Percentiles rank a stretch among this genome's conserved stretches.
Evolutionary conservation across 1,140 invertebrate genomes (phyloP).

Genomic region (Leptopilina boulardi): DNA sequence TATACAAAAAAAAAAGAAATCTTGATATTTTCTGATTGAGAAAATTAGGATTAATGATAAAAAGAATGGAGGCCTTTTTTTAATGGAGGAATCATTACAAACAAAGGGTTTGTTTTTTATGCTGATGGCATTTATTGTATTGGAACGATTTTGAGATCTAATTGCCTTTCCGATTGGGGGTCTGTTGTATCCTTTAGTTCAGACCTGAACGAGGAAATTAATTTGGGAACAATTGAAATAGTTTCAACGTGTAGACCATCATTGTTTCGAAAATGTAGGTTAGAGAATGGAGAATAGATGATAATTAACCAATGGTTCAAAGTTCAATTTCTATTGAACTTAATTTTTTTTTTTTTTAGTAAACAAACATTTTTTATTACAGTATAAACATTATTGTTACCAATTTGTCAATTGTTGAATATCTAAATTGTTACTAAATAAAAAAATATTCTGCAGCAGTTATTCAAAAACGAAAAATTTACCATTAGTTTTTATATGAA

Average conservation of each 20-base stretch:
- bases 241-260: slow-evolving; percentile 15
- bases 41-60: background rate
- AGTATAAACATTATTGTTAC: too few species aligned
- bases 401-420: background rate
- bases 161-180: slow-evolving; percentile 14
- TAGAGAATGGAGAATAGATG: slow-evolving; percentile 5
- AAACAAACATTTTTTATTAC: background rate
- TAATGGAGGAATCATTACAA: background rate
- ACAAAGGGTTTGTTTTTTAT: background rate
- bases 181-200: slow-evolving; percentile 15
- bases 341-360: background rate
- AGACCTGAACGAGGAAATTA: slow-evolving; percentile 25
- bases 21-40: background rate
- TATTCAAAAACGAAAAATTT: too few species aligned
- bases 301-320: slow-evolving; percentile 1
- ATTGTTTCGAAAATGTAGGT: slow-evolving; percentile 28
- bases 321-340: slow-evolving; percentile 5
- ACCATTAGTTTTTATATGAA: too few species aligned
- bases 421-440: too few species aligned
- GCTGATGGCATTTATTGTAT: background rate
- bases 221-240: slow-evolving; percentile 26
- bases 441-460: too few species aligned
- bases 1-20: background rate
- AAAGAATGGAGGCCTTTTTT: background rate
- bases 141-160: background rate